phyloP scores from a whole-genome alignment of 1,140 invertebrate species.

The Drosophila sproati region DNA sequence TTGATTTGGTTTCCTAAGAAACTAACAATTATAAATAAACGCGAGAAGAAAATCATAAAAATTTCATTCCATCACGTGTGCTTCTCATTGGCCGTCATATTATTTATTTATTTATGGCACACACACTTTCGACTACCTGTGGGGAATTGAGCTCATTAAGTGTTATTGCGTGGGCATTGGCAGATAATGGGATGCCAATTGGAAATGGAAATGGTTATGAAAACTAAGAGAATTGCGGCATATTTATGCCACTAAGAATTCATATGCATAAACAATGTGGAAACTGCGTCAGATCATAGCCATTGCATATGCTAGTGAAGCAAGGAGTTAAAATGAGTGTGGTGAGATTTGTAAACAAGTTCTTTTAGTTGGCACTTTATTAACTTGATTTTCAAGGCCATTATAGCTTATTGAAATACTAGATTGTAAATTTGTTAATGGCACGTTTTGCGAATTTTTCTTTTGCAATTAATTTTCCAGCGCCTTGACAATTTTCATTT shows the following conservation, averaged over 20 bases:
- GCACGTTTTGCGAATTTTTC: conserved; percentile 29
- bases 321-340: background rate
- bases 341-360: background rate
- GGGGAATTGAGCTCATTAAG: conserved; percentile 64
- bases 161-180: conserved; percentile 24
- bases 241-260: conserved; percentile 29
- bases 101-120: conserved; percentile 62
- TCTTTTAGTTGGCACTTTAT: conserved; percentile 5
- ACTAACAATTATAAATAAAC: conserved; percentile 47
- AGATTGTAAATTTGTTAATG: background rate
- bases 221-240: conserved; percentile 26
- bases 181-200: conserved; percentile 24
- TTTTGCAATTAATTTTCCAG: conserved; percentile 34
- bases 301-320: background rate
- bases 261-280: conserved; percentile 48
- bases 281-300: conserved; percentile 37
- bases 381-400: conserved; percentile 2
- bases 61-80: conserved; percentile 68
- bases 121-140: conserved; percentile 48
- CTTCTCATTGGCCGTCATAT: conserved; percentile 57
- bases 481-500: conserved; percentile 36
- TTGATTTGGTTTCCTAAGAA: background rate
- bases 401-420: background rate
- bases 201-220: conserved; percentile 18
- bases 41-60: conserved; percentile 55